A percentile compares a stretch with the other conserved stretches of the same genome.
phyloP scores from a whole-genome alignment of 1,140 invertebrate species.

The Caenorhabditis elegans region DNA sequence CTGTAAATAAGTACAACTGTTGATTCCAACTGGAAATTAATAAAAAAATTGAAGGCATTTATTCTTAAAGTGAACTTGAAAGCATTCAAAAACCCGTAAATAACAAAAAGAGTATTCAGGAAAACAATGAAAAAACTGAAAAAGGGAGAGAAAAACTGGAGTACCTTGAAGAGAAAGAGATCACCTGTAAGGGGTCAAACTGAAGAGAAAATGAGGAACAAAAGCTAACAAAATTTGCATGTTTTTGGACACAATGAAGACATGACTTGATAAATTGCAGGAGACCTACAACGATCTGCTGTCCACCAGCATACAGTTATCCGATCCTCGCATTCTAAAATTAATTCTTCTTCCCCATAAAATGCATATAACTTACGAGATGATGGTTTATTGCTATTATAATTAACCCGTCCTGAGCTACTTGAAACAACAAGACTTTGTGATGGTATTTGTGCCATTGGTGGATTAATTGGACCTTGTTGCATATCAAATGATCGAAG shows the following conservation, averaged over 20 bases:
- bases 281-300: conserved; percentile 61
- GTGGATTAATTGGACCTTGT: not conserved
- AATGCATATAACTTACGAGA: not conserved
- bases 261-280: conserved; percentile 64
- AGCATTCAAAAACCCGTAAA: conserved; percentile 18
- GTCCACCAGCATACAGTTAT: conserved; percentile 67
- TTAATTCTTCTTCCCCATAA: not conserved
- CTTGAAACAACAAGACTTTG: conserved; percentile 14
- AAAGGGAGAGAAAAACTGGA: not conserved
- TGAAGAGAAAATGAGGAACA: not conserved
- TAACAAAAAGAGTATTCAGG: not conserved
- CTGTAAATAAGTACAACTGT: not conserved
- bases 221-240: conserved; percentile 56
- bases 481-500: conserved; percentile 2
- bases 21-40: too few species aligned
- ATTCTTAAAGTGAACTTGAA: not conserved
- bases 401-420: not conserved
- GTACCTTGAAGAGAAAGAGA: conserved; percentile 22
- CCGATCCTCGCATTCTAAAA: conserved; percentile 58
- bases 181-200: not conserved
- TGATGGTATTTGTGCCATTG: conserved; percentile 8
- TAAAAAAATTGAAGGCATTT: too few species aligned
- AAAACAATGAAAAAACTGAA: not conserved
- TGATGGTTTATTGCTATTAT: not conserved
- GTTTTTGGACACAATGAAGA: conserved; percentile 61